phyloP scores from a whole-genome alignment of 2,797 vertebrate genomes.

The Lacerta agilis region DNA sequence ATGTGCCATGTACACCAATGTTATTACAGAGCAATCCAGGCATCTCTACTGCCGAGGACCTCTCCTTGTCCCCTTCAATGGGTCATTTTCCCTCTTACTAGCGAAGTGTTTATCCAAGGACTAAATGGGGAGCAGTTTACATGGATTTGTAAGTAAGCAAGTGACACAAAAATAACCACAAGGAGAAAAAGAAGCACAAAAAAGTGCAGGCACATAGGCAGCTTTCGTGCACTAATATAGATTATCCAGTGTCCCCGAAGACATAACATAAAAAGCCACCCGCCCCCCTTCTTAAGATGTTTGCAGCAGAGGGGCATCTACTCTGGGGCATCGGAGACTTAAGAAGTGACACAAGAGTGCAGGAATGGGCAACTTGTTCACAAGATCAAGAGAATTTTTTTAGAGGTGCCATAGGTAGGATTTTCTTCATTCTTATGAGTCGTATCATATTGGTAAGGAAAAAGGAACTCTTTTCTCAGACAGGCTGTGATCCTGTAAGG shows the following conservation, averaged over 20 bases:
- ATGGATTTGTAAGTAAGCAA: background rate
- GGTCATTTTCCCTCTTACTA: background rate
- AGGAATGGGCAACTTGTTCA: background rate
- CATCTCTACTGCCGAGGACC: background rate
- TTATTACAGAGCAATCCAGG: background rate
- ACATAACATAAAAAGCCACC: background rate
- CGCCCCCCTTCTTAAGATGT: background rate
- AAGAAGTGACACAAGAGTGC: background rate
- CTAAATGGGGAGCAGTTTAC: background rate
- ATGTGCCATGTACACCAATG: background rate
- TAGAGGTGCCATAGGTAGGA: background rate
- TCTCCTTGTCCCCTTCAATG: background rate
- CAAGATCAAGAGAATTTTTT: background rate
- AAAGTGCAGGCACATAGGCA: background rate
- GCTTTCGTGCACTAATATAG: background rate
- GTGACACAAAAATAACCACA: background rate
- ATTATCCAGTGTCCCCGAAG: background rate
- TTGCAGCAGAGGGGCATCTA: background rate
- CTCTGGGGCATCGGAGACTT: background rate
- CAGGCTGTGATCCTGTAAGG: background rate
- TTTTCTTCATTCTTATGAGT: background rate
- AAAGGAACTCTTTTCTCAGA: background rate
- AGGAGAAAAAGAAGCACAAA: background rate
- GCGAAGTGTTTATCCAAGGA: background rate
- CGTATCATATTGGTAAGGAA: background rate